phyloP scores from a whole-genome alignment of 2,113 vertebrate genomes.

The Myotis davidii region DNA sequence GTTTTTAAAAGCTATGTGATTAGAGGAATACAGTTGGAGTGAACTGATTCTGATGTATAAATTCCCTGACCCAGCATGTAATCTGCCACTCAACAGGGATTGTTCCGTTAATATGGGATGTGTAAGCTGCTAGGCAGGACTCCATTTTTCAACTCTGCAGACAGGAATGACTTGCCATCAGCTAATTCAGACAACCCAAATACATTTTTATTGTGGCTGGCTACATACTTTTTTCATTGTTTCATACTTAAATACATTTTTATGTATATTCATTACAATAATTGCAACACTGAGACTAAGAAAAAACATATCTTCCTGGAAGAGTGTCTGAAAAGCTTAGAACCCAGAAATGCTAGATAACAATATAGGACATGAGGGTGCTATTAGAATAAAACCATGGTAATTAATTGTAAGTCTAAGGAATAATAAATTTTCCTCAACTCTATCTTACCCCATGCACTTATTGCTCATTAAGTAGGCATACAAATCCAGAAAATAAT shows the following conservation, averaged over 20 bases:
- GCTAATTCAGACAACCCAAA: neutral
- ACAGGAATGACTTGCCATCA: neutral
- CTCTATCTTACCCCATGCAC: neutral
- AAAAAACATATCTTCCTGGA: neutral
- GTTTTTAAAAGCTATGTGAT: neutral
- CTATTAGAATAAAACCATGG: neutral
- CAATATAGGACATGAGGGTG: neutral
- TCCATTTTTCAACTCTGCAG: neutral
- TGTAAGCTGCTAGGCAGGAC: neutral
- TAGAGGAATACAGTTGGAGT: neutral
- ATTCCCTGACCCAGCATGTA: neutral
- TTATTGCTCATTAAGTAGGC: neutral
- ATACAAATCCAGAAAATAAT: neutral
- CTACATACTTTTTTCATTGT: neutral
- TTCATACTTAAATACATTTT: conserved; percentile 15
- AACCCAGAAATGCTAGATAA: neutral
- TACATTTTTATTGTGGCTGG: neutral
- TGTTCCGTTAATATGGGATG: neutral
- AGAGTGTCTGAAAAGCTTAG: neutral
- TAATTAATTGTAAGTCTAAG: neutral
- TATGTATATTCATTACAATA: neutral
- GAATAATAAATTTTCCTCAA: neutral
- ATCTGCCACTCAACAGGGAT: neutral
- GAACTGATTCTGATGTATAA: neutral
- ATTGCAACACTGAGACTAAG: neutral